These are phyloP conservation scores for Luffia ferchaultella DNA, from an alignment of 2,888 invertebrate genomes.

Conservation along the genomic window DNA sequence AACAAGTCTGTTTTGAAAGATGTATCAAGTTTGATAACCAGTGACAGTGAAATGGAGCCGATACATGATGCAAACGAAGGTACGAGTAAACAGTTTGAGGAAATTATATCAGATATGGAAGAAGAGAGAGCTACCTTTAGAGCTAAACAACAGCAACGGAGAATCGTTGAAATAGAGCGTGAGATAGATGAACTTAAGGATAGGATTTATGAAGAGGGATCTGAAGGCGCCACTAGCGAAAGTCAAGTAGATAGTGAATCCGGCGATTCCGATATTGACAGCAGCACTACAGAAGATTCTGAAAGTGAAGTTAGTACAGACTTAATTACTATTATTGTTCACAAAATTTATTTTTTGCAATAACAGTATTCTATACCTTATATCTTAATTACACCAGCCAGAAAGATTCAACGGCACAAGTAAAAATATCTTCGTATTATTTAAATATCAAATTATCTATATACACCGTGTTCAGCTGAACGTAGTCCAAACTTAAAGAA, in stretches of 20 bases:
- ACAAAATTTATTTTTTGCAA: background rate
- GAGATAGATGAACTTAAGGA: conserved; percentile 51
- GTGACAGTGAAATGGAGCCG: conserved; percentile 44
- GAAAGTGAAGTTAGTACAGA: conserved; percentile 17
- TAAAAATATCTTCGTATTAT: too few relatives aligned
- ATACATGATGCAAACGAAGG: conserved; percentile 22
- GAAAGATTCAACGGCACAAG: too few relatives aligned
- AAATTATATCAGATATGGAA: background rate
- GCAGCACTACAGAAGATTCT: conserved; percentile 15
- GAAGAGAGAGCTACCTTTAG: background rate
- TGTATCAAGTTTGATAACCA: conserved; percentile 42
- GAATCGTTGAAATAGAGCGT: conserved; percentile 49
- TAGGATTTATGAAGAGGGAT: conserved; percentile 35
- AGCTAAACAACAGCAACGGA: conserved; percentile 41
- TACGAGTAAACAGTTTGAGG: conserved; percentile 14
- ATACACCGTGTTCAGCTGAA: too few relatives aligned
- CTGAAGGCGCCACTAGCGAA: conserved; percentile 4
- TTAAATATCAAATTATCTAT: too few relatives aligned
- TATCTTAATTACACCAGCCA: too few relatives aligned
- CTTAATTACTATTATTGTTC: background rate
- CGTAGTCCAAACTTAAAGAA: too few relatives aligned
- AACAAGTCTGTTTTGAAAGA: conserved; percentile 21
- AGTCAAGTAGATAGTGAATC: conserved; percentile 1
- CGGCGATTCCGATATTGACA: conserved; percentile 12
- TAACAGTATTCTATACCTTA: background rate